These are phyloP conservation scores for Drosophila athabasca DNA, from an alignment of 1,140 invertebrate genomes.

Conservation along the genomic window DNA sequence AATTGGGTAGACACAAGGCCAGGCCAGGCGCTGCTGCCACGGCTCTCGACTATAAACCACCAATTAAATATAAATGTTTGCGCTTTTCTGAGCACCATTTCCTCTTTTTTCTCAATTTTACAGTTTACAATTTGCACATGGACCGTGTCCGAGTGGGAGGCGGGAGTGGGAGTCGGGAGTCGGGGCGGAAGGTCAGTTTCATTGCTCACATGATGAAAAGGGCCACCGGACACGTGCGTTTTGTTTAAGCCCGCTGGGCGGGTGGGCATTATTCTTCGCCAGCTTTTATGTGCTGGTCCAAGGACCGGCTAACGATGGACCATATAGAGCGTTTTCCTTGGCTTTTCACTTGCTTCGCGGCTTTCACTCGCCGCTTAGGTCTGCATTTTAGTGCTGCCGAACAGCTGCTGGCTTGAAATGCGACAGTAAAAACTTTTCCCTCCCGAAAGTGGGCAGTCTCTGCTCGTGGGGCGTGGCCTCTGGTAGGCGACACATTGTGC, in stretches of 20 bases:
- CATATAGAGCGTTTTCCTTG: conserved; percentile 11
- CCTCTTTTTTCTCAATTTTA: conserved; percentile 14
- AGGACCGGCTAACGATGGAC: conserved; percentile 52
- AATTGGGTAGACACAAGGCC: conserved; percentile 69
- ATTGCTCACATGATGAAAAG: conserved; percentile 24
- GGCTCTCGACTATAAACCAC: conserved; percentile 43
- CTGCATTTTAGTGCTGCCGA: conserved; percentile 73
- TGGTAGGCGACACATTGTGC: conserved; percentile 68
- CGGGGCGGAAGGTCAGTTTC: conserved; percentile 61
- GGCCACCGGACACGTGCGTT: conserved; percentile 66
- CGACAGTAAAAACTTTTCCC: conserved; percentile 78
- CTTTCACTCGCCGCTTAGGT: not conserved
- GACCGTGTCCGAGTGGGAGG: conserved; percentile 32
- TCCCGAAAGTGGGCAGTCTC: not conserved
- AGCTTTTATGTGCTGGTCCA: conserved; percentile 21
- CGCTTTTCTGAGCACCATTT: conserved; percentile 60
- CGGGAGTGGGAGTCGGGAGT: not conserved
- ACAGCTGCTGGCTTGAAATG: conserved; percentile 59
- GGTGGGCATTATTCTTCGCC: conserved; percentile 24
- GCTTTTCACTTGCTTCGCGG: no score
- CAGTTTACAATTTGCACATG: conserved; percentile 57
- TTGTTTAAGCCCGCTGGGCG: conserved; percentile 59
- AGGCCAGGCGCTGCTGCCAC: conserved; percentile 20
- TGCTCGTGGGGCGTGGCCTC: conserved; percentile 35
- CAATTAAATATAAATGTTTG: conserved; percentile 79